phyloP scores from a whole-genome alignment of 2,888 invertebrate genomes.

The Agrotis exclamationis region DNA sequence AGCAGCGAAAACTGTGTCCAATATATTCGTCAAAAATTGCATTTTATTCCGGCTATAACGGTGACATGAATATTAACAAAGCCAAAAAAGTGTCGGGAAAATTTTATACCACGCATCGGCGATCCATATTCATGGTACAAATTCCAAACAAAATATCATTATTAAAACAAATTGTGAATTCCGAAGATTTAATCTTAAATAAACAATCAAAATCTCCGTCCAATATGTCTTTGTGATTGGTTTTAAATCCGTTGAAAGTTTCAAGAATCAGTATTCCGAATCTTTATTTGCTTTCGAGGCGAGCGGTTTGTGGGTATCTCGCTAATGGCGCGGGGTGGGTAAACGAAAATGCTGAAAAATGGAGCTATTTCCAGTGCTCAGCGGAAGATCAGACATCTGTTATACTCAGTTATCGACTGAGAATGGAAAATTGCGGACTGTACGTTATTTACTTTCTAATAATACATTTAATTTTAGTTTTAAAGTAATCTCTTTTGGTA shows the following conservation, averaged over 20 bases:
- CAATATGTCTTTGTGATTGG: slow-evolving; percentile 70
- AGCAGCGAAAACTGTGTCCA: neutral
- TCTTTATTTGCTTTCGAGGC: slow-evolving; percentile 70
- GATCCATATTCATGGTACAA: slow-evolving; percentile 30
- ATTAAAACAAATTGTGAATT: slow-evolving; percentile 43
- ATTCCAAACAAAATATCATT: slow-evolving; percentile 42
- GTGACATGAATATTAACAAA: slow-evolving; percentile 21
- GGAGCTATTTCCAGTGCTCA: slow-evolving; percentile 64
- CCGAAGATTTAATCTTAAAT: slow-evolving; percentile 60
- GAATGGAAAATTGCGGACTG: slow-evolving; percentile 37
- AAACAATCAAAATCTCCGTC: slow-evolving; percentile 63
- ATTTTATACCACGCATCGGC: neutral
- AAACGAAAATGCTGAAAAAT: slow-evolving; percentile 71
- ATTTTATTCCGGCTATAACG: slow-evolving; percentile 11
- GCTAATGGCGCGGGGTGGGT: slow-evolving; percentile 67
- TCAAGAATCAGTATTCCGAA: slow-evolving; percentile 64
- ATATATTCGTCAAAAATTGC: slow-evolving; percentile 12
- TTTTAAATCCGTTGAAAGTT: slow-evolving; percentile 71
- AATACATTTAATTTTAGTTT: no score
- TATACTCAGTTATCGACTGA: slow-evolving; percentile 50
- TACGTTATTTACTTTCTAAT: slow-evolving; percentile 1
- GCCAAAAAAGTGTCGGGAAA: slow-evolving; percentile 10
- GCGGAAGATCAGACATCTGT: slow-evolving; percentile 60
- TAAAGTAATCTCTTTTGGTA: no score
- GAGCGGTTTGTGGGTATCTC: slow-evolving; percentile 61